These are phyloP conservation scores for Antigone vipio DNA, from an alignment of 2,113 vertebrate genomes.

Conservation along the genomic window DNA sequence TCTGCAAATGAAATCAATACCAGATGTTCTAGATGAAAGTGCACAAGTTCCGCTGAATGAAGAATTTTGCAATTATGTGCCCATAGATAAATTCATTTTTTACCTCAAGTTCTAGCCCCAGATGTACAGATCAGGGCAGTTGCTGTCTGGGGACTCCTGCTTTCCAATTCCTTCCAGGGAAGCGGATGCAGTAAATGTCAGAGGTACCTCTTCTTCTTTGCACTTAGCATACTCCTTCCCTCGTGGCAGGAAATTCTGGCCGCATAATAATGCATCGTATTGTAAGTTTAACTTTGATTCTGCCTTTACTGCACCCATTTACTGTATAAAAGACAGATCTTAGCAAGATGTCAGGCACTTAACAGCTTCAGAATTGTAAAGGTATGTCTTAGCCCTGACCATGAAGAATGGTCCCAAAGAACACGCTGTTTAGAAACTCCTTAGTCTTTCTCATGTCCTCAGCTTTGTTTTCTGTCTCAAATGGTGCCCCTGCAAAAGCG, in stretches of 20 bases:
- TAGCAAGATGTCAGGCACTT: background rate
- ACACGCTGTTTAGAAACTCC: fast-evolving
- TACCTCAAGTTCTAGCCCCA: background rate
- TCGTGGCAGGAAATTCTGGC: background rate
- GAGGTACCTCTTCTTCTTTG: background rate
- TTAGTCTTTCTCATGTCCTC: background rate
- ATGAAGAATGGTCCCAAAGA: background rate
- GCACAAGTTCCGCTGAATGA: background rate
- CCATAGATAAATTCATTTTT: background rate
- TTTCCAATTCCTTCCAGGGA: background rate
- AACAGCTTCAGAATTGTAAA: background rate
- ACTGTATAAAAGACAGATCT: background rate
- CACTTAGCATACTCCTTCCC: background rate
- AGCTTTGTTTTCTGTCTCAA: background rate
- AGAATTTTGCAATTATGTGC: background rate
- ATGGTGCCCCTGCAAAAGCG: background rate
- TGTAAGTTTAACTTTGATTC: background rate
- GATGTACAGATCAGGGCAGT: background rate
- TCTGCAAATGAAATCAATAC: background rate
- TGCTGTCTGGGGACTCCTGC: background rate
- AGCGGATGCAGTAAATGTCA: background rate
- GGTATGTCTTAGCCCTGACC: background rate
- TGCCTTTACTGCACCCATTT: background rate
- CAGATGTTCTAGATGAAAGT: background rate
- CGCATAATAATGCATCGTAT: background rate